Base-by-base conservation (phyloP, 92 coral and sea anemone genomes). In the Paragorgia papillata region DNA sequence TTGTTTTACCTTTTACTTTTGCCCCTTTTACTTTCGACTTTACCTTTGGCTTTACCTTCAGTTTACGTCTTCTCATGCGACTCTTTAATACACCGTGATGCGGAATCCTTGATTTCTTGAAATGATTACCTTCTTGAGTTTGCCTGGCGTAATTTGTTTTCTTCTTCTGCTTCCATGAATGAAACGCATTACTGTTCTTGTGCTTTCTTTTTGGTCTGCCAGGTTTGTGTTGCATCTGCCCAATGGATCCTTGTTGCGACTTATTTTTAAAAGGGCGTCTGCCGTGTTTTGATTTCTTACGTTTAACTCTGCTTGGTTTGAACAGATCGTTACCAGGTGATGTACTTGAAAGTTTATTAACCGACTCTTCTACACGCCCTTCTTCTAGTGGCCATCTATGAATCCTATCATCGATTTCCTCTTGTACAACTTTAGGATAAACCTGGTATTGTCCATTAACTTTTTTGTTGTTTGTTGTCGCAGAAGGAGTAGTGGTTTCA, bases 361-460 rank as follows among this genome's bases (percentile, higher is more conserved):
- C 62, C 29, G 29, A 22, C 30, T 14, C 8, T 22, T 71, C 78
- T 34, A 14, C 64, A 24, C 7, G 48, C 25, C 50, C 28, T 26
- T 71, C 63, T 14, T 71, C 78, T 41, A 53, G 35, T 2, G 77
- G 77, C 77, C 77, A 70, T 33, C 77, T 70, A 22, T 70, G 77
- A 39, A 70, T 51, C 29, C 25, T 51, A 0, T 51, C 32, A 28
- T 71, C 64, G 19, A 0, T 51, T 12, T 71, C 78, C 25, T 71
- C 32, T 17, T 17, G 18, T 7, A 22, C n/a, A 2, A 20, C n/a
- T 46, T 7, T 15, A 46, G 53, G 14, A 15, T 9, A 46, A 2
- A n/a, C 15, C 53, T 46, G 53, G 30, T 56, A 22, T 3, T 22
- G 28, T 8, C 3, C 9, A 56, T 56, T 56, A 7, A 46, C 53